Evolutionary conservation across 2,888 invertebrate species (phyloP), one percentile per base, ranked within the genome.

Genomic region (Campopleginae sp.): DNA sequence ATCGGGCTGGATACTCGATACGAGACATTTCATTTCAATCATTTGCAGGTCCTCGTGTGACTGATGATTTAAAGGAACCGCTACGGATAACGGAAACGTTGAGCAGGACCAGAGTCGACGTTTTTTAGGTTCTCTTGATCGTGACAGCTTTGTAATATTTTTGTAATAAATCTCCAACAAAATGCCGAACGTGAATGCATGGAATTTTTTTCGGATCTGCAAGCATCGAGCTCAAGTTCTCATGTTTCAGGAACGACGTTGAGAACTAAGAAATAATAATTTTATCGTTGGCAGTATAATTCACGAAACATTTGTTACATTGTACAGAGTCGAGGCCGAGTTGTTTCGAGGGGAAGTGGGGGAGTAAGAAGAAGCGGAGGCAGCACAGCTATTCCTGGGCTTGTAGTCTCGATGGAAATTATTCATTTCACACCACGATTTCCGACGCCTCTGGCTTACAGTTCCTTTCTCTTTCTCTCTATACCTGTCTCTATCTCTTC

Each of bases 361-460:
- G 23, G 42, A 46, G 58, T 17, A 38, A 27, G 66, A 42, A 65
- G 58, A 14, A 58, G 46, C 48, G n/a, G n/a, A 72, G 48, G 80
- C 33, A 65, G 74, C 72, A 38, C 38, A 74, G 61, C 72, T 70
- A 78, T 77, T 58, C 71, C 71, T 80, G 54, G 33, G 63, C 46
- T 61, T 75, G 68, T 27, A 44, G 68, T 78, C 82, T 78, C 75
- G 80, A 88, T 87, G 85, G 80, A 88, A 88, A 88, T 88, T 88
- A 88, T 88, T 88, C 88, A 87, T 88, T 88, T 87, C 88, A 87
- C 88, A 86, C 88, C 88, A 81, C 85, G 80, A 83, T 84, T 82
- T 82, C 86, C 85, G 84, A 86, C 85, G 87, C 85, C 87, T 85
- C 80, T 86, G 78, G 83, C 78, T 54, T 86, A 87, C 82, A 80